A percentile compares a stretch with the other conserved stretches of the same genome.
Evolutionary conservation across 2,888 invertebrate species (phyloP).

Genomic region (Chrysolina oricalcia): DNA sequence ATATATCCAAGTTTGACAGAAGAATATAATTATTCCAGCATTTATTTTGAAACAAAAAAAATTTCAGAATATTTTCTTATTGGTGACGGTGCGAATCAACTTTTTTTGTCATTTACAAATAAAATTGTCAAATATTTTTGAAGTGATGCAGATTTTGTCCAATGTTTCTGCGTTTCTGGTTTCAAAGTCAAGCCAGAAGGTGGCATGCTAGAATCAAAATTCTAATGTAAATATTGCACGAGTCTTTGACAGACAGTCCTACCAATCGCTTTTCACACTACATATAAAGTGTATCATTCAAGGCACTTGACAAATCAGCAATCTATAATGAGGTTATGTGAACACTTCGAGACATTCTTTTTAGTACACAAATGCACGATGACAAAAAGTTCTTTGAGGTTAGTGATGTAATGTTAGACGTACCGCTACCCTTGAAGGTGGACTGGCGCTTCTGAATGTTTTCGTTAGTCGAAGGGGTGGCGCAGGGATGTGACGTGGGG

Average conservation of each 20-base stretch:
- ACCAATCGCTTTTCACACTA: slow-evolving; percentile 12
- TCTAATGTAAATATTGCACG: not conserved
- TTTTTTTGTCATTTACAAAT: too few relatives aligned
- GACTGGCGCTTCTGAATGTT: slow-evolving; percentile 64
- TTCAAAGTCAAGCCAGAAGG: too few relatives aligned
- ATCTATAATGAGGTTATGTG: slow-evolving; percentile 39
- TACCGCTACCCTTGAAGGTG: slow-evolving; percentile 69
- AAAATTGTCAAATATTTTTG: too few relatives aligned
- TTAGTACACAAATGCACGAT: slow-evolving; percentile 59
- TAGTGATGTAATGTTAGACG: slow-evolving; percentile 71
- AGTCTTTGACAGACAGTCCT: not conserved
- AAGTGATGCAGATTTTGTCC: too few relatives aligned
- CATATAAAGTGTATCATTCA: slow-evolving; percentile 36
- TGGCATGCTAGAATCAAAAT: not conserved
- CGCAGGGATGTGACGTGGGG: slow-evolving; percentile 63
- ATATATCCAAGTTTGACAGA: too few relatives aligned
- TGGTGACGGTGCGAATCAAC: too few relatives aligned
- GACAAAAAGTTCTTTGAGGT: slow-evolving; percentile 59
- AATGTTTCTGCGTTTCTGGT: too few relatives aligned
- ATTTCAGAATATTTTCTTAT: too few relatives aligned
- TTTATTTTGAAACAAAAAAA: too few relatives aligned
- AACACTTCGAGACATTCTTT: slow-evolving; percentile 37
- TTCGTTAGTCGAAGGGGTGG: slow-evolving; percentile 65
- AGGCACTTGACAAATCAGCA: slow-evolving; percentile 24
- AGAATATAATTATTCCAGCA: too few relatives aligned